These are phyloP conservation scores for Sarcoramphus papa DNA, from an alignment of 2,797 vertebrate species.

Conservation along the genomic window DNA sequence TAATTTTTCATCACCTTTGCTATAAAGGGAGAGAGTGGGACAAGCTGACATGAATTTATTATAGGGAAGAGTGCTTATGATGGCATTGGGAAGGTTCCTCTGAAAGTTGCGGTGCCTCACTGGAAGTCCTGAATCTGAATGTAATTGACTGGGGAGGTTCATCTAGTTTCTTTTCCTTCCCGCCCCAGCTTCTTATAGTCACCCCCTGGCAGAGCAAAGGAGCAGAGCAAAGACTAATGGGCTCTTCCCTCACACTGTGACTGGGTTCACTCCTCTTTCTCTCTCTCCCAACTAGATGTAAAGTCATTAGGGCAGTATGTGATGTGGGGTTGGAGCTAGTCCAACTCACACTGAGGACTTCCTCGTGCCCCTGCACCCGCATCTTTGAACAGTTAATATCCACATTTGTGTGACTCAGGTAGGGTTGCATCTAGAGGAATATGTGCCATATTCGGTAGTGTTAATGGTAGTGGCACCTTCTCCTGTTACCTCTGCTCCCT, in stretches of 20 bases:
- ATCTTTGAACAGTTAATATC: constrained; percentile 1
- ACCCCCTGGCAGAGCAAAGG: background rate
- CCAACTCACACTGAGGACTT: background rate
- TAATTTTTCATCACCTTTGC: background rate
- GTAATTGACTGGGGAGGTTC: background rate
- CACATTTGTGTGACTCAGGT: background rate
- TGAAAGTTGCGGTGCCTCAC: background rate
- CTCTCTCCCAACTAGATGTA: background rate
- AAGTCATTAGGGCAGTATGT: constrained; percentile 4
- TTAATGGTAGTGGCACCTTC: constrained; percentile 36
- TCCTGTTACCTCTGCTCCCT: constrained; percentile 18
- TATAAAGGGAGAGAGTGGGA: background rate
- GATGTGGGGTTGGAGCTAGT: background rate
- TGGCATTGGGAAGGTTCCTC: background rate
- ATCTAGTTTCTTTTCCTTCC: background rate
- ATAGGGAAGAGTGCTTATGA: background rate
- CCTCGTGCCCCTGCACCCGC: background rate
- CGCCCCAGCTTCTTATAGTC: background rate
- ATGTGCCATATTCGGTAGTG: background rate
- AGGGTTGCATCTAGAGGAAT: background rate
- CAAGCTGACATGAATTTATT: background rate
- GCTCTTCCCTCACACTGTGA: background rate
- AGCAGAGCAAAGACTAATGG: background rate
- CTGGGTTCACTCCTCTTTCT: background rate
- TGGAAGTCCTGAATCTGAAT: background rate